Conservation (phyloP, 53 echinoderm and acorn worm species). For the Arbacia lixula region DNA sequence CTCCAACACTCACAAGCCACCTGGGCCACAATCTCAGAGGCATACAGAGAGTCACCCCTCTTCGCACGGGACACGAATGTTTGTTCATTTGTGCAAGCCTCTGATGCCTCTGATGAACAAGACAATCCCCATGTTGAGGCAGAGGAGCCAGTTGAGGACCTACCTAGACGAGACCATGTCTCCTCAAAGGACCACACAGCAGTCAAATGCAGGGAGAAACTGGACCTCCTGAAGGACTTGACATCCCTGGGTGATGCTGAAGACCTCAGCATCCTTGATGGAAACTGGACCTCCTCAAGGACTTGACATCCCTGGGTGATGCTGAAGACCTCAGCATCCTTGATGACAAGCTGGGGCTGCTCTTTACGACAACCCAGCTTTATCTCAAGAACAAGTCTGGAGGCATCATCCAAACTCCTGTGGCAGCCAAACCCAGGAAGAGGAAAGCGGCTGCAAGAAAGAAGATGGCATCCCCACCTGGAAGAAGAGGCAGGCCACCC, state of each 20-base stretch:
- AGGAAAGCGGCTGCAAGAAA: background rate
- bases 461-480: slow-evolving; percentile 1
- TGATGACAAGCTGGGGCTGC: background rate
- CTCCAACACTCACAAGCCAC: no score
- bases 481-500: background rate
- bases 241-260: background rate
- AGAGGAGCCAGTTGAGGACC: background rate
- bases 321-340: background rate
- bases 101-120: no score
- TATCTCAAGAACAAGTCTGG: background rate
- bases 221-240: background rate
- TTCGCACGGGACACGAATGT: no score
- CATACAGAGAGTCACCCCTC: no score
- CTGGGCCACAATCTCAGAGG: no score
- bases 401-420: background rate
- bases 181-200: background rate
- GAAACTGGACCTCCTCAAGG: background rate
- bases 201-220: background rate
- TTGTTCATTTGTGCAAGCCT: no score
- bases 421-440: slow-evolving; percentile 14
- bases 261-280: background rate
- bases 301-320: background rate
- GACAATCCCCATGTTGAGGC: no score
- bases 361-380: background rate
- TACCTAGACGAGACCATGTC: background rate